Conservation (phyloP, 1,140 invertebrate species). For the Pseudomyrmex cubaensis region DNA sequence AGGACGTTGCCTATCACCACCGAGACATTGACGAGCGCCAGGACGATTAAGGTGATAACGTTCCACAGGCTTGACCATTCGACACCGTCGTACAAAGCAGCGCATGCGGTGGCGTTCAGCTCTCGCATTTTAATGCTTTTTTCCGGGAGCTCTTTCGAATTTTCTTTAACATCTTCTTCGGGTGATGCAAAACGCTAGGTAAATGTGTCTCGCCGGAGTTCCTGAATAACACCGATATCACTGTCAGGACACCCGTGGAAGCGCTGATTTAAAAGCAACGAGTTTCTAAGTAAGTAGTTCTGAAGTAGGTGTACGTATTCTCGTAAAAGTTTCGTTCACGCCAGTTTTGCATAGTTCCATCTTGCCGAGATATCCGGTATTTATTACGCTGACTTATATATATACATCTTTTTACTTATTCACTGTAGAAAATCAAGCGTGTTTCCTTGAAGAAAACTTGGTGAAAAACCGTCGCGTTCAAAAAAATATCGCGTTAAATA, state of each 20-base stretch:
- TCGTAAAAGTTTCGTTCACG: neutral
- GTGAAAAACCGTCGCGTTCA: neutral
- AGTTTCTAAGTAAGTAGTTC: slow-evolving; percentile 3
- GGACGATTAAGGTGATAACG: slow-evolving; percentile 90
- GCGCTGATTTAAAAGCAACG: neutral
- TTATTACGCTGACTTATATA: neutral
- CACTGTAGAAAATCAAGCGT: neutral
- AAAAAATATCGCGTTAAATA: slow-evolving; percentile 9
- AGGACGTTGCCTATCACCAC: slow-evolving; percentile 95
- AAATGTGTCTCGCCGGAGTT: slow-evolving; percentile 23
- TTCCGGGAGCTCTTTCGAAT: neutral
- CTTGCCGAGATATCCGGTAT: neutral
- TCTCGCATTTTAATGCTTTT: slow-evolving; percentile 81
- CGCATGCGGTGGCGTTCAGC: slow-evolving; percentile 91
- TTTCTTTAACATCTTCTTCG: slow-evolving; percentile 29
- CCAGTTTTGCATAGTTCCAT: neutral
- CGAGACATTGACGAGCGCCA: slow-evolving; percentile 93
- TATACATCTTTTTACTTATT: neutral
- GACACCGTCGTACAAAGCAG: slow-evolving; percentile 90
- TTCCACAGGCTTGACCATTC: slow-evolving; percentile 91
- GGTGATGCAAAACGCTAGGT: slow-evolving; percentile 24
- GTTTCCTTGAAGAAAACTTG: neutral
- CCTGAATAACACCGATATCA: neutral
- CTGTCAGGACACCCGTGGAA: neutral
- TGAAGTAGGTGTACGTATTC: neutral